A percentile compares a stretch with the other conserved stretches of the same genome.
Conservation (phyloP, 2,888 invertebrate species). For the Rugalucina vietnamica region DNA sequence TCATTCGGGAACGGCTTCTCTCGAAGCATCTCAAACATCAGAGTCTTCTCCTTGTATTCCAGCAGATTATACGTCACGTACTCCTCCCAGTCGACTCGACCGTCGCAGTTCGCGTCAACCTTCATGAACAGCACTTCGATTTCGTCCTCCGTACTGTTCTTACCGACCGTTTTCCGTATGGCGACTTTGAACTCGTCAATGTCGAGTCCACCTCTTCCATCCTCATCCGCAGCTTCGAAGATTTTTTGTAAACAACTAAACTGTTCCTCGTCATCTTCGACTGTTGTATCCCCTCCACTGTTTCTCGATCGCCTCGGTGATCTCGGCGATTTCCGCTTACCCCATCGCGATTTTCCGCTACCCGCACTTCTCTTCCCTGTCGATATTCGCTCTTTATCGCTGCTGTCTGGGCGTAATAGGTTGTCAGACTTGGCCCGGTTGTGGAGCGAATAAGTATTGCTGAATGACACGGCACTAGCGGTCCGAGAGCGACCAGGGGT, state of each 20-base stretch:
- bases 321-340: no score
- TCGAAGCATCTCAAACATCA: slow-evolving; percentile 74
- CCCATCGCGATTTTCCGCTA: not conserved
- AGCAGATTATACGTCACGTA: slow-evolving; percentile 90
- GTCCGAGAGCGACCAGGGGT: not conserved
- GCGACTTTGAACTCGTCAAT: slow-evolving; percentile 78
- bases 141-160: slow-evolving; percentile 73
- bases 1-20: slow-evolving; percentile 73
- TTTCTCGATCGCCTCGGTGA: not conserved
- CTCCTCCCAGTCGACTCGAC: slow-evolving; percentile 89
- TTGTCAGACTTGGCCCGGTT: no score
- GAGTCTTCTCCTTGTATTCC: slow-evolving; percentile 86
- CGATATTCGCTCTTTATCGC: no score
- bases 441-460: not conserved
- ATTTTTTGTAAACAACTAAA: slow-evolving; percentile 65
- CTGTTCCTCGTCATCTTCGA: slow-evolving; percentile 51
- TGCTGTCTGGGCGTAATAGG: no score
- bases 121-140: slow-evolving; percentile 80
- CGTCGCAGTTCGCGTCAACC: slow-evolving; percentile 86
- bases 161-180: slow-evolving; percentile 73
- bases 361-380: no score
- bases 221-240: slow-evolving; percentile 73
- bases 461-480: slow-evolving; percentile 29
- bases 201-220: slow-evolving; percentile 70
- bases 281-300: slow-evolving; percentile 36